Evolutionary conservation across 2,797 vertebrate genomes (phyloP).

Genomic region (Phaenicophaeus curvirostris): DNA sequence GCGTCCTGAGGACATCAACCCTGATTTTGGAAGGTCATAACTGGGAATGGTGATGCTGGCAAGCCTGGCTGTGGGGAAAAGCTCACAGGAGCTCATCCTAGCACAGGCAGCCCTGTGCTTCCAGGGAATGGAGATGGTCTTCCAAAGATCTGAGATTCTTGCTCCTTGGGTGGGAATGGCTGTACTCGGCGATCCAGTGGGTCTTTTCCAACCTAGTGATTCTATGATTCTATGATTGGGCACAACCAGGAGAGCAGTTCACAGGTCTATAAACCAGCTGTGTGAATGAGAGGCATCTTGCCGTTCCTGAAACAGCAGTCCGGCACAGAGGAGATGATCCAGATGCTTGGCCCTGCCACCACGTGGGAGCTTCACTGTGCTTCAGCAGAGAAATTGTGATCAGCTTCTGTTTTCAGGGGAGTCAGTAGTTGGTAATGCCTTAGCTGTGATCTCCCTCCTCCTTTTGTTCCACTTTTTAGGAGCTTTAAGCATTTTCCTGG

Average conservation of each 20-base stretch:
- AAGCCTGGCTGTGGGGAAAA: background rate
- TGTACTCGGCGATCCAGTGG: too few relatives aligned
- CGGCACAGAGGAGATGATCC: rapidly evolving
- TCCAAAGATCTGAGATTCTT: background rate
- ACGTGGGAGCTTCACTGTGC: background rate
- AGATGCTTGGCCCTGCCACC: background rate
- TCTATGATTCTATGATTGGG: too few relatives aligned
- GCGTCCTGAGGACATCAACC: background rate
- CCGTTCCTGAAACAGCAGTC: too few relatives aligned
- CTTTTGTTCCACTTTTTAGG: background rate
- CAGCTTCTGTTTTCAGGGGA: background rate
- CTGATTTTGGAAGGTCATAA: background rate
- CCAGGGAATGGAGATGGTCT: background rate
- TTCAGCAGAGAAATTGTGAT: background rate
- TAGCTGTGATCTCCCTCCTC: background rate
- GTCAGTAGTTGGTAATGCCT: background rate
- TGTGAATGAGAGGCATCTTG: background rate
- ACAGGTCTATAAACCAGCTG: background rate
- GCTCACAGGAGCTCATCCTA: background rate
- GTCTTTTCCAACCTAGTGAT: too few relatives aligned
- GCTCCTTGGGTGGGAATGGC: too few relatives aligned
- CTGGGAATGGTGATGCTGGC: background rate
- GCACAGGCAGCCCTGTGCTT: background rate
- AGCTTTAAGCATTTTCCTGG: background rate
- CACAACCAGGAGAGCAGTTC: background rate